Evolutionary conservation across 2,888 invertebrate genomes (phyloP), one percentile per base, ranked within the genome.

Genomic region (Anagyrus pseudococci): DNA sequence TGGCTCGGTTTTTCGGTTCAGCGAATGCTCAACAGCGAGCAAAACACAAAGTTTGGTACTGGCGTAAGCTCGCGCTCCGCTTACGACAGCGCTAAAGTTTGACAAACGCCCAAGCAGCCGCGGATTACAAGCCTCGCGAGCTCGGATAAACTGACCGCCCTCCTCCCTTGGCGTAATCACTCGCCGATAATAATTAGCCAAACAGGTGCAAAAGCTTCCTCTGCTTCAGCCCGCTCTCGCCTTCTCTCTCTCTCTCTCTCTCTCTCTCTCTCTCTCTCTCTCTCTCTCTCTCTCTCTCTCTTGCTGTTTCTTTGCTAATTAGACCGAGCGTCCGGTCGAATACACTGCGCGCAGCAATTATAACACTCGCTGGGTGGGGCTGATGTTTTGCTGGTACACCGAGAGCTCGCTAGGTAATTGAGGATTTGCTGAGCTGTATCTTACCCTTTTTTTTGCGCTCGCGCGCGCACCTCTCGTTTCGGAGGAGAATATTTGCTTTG

Each of bases 91-190:
- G 69, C 67, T 68, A 71, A 72, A 72, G 65, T 66, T 70, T 71
- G 73, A 73, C 71, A 68, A 68, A 70, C 68, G 66, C 66, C 64
- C 68, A 67, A 66, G 62, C 57, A 64, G 67, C 68, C 62, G 64
- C n/a, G 69, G 70, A 71, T 73, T 75, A 75, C 67, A 68, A 63
- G 70, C 68, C 65, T 59, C 66, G 59, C 54, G 50, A 43, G 62
- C 57, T 29, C 47, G 65, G 64, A 70, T 67, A 69, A 69, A 67
- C 67, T 63, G 65, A 53, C 44, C 46, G 33, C 41, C 17, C 29
- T 25, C 6, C 20, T 20, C 13, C 22, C 33, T 48, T 19, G 43
- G 50, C 60, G 63, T 69, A 70, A 69, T 69, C 68, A 70, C 67
- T 70, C 64, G 67, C 69, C 61, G 68, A 69, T 69, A 71, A 71